Base-by-base conservation (phyloP, 1,140 invertebrate species). In the Venustaconcha ellipsiformis region DNA sequence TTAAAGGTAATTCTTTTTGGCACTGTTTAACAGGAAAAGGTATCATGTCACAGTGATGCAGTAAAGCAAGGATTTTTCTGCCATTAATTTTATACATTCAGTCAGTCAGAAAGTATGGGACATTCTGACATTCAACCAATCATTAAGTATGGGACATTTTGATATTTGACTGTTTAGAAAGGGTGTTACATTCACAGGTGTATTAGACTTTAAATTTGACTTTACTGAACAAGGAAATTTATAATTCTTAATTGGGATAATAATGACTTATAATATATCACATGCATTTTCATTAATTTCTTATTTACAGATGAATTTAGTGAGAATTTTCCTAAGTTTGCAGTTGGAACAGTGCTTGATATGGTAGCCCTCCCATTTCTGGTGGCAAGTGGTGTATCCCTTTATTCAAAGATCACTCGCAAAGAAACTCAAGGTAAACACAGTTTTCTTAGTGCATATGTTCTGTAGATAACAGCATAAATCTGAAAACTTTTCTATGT, bases 351-450 rank as follows among this genome's bases (percentile, higher is more conserved):
- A 14, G 56, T 81, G 48, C 64, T 86, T 20, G 85, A 86, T 66
- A 77, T 86, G 74, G 75, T 86, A 76, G 82, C 83, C 57, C 67
- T 87, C 17, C 86, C 86, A n/a, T 84, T 87, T 56, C 68, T 87
- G 2, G 71, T 83, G 57, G 83, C 83, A 1, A 81, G 82, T 57
- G 78, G 80, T 72, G 82, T 84, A 18, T 86, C 86, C 11, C 71
- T 87, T 37, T 87, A 80, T 66, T 86, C 86, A 3, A 87, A 87
- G 70, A 70, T 87, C 18, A 82, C 83, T 17, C 74, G 78, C 14
- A 80, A 76, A 70, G 83, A 86, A 70, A 83, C 82, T 11, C 85
- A 86, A 67, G 86, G 86, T 87, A 73, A 58, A 74, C 75, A 37
- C 20, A 15, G 14, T 70, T 57, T 57, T 37, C 57, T 11, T 20